phyloP scores from a whole-genome alignment of 2,888 invertebrate genomes.

The Trissolcus brochymenae region DNA sequence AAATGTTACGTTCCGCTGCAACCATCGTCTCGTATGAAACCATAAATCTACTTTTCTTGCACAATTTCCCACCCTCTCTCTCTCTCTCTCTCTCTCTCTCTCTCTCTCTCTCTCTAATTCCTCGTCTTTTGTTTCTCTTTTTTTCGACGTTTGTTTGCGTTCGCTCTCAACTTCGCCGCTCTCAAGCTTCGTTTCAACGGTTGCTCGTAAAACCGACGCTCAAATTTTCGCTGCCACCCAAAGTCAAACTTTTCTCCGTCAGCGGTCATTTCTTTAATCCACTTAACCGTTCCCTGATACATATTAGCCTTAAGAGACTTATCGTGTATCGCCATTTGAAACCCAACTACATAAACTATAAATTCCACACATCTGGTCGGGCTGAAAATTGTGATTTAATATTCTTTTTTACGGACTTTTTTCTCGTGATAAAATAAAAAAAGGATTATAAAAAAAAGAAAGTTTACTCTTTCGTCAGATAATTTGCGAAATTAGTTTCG shows the following conservation, averaged over 20 bases:
- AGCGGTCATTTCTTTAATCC: constrained; percentile 54
- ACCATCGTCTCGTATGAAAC: background rate
- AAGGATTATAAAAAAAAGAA: too few relatives aligned
- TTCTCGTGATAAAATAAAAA: too few relatives aligned
- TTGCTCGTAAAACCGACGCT: constrained; percentile 69
- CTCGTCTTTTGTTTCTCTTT: constrained; percentile 53
- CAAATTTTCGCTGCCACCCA: constrained; percentile 63
- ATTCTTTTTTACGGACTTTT: background rate
- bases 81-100: background rate
- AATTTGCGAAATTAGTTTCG: too few relatives aligned
- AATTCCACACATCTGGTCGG: too few relatives aligned
- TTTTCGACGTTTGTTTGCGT: constrained; percentile 46
- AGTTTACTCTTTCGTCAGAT: too few relatives aligned
- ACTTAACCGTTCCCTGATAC: constrained; percentile 46
- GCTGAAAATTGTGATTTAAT: constrained; percentile 1
- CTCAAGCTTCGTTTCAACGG: constrained; percentile 70
- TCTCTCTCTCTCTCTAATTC: constrained; percentile 28
- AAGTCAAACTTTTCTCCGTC: constrained; percentile 48
- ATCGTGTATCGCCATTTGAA: constrained; percentile 9
- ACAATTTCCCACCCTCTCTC: background rate
- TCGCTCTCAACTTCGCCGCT: constrained; percentile 59
- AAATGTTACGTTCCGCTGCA: too few relatives aligned
- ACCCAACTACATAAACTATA: constrained; percentile 6
- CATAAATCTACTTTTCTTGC: constrained; percentile 3
- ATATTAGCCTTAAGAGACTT: constrained; percentile 34